phyloP scores from a whole-genome alignment of 2,888 invertebrate genomes.

The Lasioglossum calceatum region DNA sequence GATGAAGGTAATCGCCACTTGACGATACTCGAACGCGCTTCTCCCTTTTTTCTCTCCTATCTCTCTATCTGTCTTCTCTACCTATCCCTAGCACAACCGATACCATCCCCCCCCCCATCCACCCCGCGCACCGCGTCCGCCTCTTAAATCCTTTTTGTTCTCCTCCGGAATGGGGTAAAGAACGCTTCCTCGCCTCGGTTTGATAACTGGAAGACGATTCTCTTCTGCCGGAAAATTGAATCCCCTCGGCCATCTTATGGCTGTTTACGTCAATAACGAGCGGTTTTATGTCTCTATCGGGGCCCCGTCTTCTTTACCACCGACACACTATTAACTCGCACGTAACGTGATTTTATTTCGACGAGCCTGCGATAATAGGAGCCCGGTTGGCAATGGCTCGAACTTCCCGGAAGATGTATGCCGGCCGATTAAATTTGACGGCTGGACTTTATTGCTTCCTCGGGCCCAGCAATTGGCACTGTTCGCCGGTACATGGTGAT shows the following conservation, averaged over 20 bases:
- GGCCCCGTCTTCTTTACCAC: not conserved
- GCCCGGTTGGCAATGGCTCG: constrained; percentile 34
- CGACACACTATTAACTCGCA: constrained; percentile 28
- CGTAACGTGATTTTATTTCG: constrained; percentile 24
- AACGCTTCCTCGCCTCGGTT: not conserved
- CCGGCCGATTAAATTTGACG: constrained; percentile 46
- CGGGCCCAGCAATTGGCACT: constrained; percentile 38
- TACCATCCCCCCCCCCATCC: not conserved
- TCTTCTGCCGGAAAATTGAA: not conserved
- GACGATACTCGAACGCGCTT: constrained; percentile 41
- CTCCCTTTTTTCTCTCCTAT: not conserved
- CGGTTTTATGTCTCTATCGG: constrained; percentile 22
- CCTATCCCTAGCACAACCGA: not conserved
- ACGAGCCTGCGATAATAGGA: constrained; percentile 23
- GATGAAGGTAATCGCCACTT: constrained; percentile 56
- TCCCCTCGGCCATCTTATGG: not conserved
- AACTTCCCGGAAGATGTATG: constrained; percentile 28
- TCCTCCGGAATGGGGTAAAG: not conserved
- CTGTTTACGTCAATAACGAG: constrained; percentile 17
- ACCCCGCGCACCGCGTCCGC: not conserved
- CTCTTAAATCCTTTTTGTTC: constrained; percentile 8
- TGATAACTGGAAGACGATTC: constrained; percentile 13
- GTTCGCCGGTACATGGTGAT: constrained; percentile 7
- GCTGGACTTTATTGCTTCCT: constrained; percentile 37
- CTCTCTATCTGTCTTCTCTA: not conserved